phyloP scores from a whole-genome alignment of 2,113 vertebrate genomes.

The Seriola aureovittata region DNA sequence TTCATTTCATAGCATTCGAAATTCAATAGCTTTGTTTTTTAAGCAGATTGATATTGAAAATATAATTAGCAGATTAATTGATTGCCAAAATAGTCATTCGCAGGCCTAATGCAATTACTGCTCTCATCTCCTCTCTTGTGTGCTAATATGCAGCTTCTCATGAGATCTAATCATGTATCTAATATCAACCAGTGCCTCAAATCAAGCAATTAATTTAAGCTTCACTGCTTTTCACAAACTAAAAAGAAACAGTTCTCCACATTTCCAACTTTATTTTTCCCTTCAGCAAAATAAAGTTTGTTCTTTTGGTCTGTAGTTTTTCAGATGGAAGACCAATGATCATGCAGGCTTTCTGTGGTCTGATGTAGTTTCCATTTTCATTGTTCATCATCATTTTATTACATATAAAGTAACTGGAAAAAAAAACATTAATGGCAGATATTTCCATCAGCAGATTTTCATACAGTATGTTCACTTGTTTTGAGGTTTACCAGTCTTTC shows the following conservation, averaged over 20 bases:
- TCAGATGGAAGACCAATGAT: constrained; percentile 1
- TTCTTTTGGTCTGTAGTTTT: constrained; percentile 3
- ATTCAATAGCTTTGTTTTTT: not conserved
- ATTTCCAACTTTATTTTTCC: constrained; percentile 2
- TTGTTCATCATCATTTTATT: constrained; percentile 6
- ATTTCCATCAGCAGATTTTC: constrained; percentile 42
- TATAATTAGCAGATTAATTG: not conserved
- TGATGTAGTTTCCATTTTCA: not conserved
- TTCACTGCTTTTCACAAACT: constrained; percentile 7
- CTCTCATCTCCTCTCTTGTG: not conserved
- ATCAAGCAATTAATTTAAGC: constrained; percentile 32
- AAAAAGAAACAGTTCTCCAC: constrained; percentile 6
- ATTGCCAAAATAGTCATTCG: not conserved
- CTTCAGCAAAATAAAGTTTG: not conserved
- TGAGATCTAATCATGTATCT: constrained; percentile 51
- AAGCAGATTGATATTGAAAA: not conserved
- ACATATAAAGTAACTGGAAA: constrained; percentile 9
- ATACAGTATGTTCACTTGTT: constrained; percentile 17
- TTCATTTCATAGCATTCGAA: not conserved
- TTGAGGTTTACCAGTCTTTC: constrained; percentile 20
- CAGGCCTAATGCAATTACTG: constrained; percentile 20
- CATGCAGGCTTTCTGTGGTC: constrained; percentile 13
- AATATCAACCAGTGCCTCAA: constrained; percentile 23
- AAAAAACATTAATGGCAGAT: not conserved
- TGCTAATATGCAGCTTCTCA: constrained; percentile 17